phyloP scores from a whole-genome alignment of 2,888 invertebrate genomes.

The Caenorhabditis sp. region DNA sequence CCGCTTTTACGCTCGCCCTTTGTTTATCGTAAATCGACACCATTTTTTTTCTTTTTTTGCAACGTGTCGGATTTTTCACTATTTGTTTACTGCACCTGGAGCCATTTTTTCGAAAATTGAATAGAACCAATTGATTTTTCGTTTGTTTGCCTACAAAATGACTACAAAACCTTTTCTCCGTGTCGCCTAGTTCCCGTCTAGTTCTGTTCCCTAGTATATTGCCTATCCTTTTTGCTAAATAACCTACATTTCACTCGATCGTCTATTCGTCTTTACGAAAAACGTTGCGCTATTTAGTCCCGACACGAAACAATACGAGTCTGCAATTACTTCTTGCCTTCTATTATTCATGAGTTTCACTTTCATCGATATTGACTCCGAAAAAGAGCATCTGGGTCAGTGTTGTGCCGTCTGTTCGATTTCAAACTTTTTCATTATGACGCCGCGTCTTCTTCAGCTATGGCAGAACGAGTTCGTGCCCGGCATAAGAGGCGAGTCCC shows the following conservation, averaged over 20 bases:
- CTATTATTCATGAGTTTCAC: constrained; percentile 48
- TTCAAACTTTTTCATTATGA: not conserved
- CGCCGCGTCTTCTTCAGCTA: constrained; percentile 58
- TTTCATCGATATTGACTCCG: constrained; percentile 64
- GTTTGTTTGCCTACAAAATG: constrained; percentile 2
- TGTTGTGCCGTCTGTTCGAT: constrained; percentile 19
- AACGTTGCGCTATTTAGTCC: constrained; percentile 13
- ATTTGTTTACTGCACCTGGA: constrained; percentile 17
- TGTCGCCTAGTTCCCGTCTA: constrained; percentile 12
- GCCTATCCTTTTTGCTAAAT: not conserved
- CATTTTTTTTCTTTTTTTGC: constrained; percentile 38
- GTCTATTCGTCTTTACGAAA: constrained; percentile 1
- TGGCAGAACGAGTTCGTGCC: constrained; percentile 67
- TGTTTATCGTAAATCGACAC: constrained; percentile 53
- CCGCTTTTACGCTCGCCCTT: constrained; percentile 26
- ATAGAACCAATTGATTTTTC: constrained; percentile 19
- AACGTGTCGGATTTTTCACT: constrained; percentile 45
- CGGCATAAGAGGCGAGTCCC: constrained; percentile 67
- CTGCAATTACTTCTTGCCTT: constrained; percentile 7
- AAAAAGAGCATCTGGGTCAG: constrained; percentile 54
- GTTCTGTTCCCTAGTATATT: not conserved
- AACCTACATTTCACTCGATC: constrained; percentile 21
- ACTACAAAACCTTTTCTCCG: constrained; percentile 13
- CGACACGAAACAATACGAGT: constrained; percentile 8
- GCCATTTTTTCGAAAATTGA: constrained; percentile 17